Percentiles rank a stretch among this genome's conserved stretches.
Evolutionary conservation across 2,113 vertebrate species (phyloP).

Genomic region (Meles meles): DNA sequence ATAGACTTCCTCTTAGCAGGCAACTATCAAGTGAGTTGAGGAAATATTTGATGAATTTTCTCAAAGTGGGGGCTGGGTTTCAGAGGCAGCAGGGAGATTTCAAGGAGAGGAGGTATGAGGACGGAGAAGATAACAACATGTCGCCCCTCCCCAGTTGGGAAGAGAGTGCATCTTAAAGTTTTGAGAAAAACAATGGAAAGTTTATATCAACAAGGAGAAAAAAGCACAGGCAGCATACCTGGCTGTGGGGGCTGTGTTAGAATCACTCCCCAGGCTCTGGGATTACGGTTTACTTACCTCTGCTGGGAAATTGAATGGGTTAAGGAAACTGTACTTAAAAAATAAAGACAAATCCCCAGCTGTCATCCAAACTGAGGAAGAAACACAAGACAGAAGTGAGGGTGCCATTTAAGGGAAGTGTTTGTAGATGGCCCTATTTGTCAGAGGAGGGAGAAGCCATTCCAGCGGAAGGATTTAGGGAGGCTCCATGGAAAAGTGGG

Average conservation of each 20-base stretch:
- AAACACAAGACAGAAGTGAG: not conserved
- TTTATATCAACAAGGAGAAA: not conserved
- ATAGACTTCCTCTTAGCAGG: not conserved
- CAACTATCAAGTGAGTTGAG: not conserved
- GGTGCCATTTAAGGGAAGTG: not conserved
- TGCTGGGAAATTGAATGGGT: not conserved
- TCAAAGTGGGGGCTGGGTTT: not conserved
- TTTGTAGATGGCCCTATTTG: not conserved
- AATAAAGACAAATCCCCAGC: not conserved
- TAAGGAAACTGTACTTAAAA: not conserved
- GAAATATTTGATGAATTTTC: not conserved
- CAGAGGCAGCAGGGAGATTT: not conserved
- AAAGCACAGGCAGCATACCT: not conserved
- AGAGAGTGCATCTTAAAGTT: not conserved
- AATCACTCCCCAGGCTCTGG: not conserved
- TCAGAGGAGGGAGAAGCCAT: not conserved
- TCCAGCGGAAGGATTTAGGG: not conserved
- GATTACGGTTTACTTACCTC: fast-evolving
- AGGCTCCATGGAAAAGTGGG: not conserved
- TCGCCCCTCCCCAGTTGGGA: fast-evolving
- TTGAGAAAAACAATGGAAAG: not conserved
- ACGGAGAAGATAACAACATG: too few species aligned
- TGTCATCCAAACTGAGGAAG: not conserved
- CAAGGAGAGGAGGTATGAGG: not conserved
- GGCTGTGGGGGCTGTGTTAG: not conserved